Evolutionary conservation across 2,113 vertebrate genomes (phyloP).

Genomic region (Istiophorus platypterus): DNA sequence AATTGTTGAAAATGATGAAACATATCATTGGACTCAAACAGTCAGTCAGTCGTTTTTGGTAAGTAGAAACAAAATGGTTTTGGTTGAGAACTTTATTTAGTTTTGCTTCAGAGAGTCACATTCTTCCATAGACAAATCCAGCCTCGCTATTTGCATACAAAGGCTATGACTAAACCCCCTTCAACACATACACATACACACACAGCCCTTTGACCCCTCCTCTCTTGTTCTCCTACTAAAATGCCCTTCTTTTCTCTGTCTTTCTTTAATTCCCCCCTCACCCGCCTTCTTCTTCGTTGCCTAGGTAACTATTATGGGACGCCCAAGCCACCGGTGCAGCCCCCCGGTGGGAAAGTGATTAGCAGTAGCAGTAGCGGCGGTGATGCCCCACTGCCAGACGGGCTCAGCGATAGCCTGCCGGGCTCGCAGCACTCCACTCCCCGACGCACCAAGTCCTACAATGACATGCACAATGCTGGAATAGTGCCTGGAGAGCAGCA

Average conservation of each 20-base stretch:
- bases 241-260: slow-evolving; percentile 73
- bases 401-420: slow-evolving; percentile 86
- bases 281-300: slow-evolving; percentile 83
- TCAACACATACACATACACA: slow-evolving; percentile 12
- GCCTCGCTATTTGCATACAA: slow-evolving; percentile 61
- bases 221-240: slow-evolving; percentile 80
- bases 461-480: slow-evolving; percentile 99
- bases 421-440: slow-evolving; percentile 94
- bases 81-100: slow-evolving; percentile 4
- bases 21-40: neutral
- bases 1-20: neutral
- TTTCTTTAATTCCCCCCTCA: slow-evolving; percentile 35
- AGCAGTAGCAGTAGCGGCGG: slow-evolving; percentile 81
- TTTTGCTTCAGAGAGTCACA: slow-evolving; percentile 54
- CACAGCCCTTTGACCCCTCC: slow-evolving; percentile 44
- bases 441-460: slow-evolving; percentile 96
- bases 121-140: slow-evolving; percentile 28
- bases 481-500: slow-evolving; percentile 93
- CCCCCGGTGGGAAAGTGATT: slow-evolving; percentile 97
- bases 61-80: neutral
- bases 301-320: slow-evolving; percentile 99
- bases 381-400: slow-evolving; percentile 92
- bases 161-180: slow-evolving; percentile 42
- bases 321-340: slow-evolving; percentile 97
- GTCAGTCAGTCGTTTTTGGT: neutral